Base-by-base conservation (phyloP, 1,140 invertebrate species). In the Pachypeltis micranthus region DNA sequence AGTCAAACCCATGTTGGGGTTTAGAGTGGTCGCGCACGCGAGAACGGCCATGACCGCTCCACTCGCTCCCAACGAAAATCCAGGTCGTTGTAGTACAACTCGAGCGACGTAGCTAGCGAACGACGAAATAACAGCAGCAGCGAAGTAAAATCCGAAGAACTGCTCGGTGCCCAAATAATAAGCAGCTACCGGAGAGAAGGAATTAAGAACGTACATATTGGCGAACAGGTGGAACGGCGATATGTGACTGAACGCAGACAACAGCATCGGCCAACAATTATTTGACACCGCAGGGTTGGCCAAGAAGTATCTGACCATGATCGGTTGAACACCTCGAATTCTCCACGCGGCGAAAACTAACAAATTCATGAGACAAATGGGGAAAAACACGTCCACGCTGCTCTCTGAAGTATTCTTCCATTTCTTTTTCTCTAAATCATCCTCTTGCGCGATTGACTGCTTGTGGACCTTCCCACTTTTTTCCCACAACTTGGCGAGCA, bases 151-250 rank as follows among this genome's bases (percentile, higher is more conserved):
- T 0, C 85, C 91, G 60, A 93, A 68, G 76, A 96, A 96, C 74
- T 98, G 92, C 77, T 98, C 93, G 71, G 85, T 87, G 19, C 93
- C 94, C 67, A 96, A 77, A 54, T 84, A 77, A n/a, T 23, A 7
- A 59, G 55, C 51, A 68, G 19, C 68, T 71, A 69, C 77, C 69
- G 39, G 69, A 69, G 31, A 77, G 69, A 87, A 98, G 69, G 86
- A 94, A 71, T 93, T 86, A 24, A 98, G 75, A 24, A 96, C 94
- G 78, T 91, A 96, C 95, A 98, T 98, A 76, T 98, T 98, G 31
- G 86, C 83, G 69, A 82, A 81, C 55, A 98, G 79, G 78, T 98
- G 96, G 51, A 93, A 76, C 29, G 83, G 71, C 7, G 87, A 91
- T 70, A 88, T 86, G 74, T 98, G 96, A 70, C 93, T 97, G 74